Conservation (phyloP, 37 sponge, comb jelly and placozoan genomes). For the Dysidea cf. avara region DNA sequence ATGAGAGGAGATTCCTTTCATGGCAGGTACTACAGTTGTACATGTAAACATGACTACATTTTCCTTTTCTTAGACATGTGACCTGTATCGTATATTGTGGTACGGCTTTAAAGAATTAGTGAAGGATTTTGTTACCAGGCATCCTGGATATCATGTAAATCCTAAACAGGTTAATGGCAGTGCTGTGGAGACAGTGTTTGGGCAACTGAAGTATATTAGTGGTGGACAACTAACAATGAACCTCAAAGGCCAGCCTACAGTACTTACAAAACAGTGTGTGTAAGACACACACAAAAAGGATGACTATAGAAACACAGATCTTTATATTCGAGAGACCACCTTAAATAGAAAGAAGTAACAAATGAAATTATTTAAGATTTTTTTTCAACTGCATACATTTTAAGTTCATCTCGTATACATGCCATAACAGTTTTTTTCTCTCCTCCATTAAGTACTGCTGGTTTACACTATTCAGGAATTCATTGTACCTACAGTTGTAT, state of each 20-base stretch:
- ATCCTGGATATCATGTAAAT: slow-evolving; percentile 9
- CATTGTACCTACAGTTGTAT: slow-evolving; percentile 21
- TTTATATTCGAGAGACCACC: no score
- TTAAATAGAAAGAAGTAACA: no score
- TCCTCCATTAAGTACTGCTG: slow-evolving; percentile 1
- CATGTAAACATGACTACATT: neutral
- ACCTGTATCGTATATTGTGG: neutral
- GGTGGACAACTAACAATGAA: no score
- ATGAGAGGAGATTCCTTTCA: neutral
- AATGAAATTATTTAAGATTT: no score
- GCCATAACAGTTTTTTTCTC: slow-evolving; percentile 5
- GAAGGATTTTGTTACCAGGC: neutral
- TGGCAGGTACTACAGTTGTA: neutral
- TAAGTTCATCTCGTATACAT: slow-evolving; percentile 6
- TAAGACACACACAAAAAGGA: no score
- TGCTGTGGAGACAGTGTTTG: no score
- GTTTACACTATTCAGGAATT: neutral
- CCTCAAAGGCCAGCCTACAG: no score
- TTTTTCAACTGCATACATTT: slow-evolving; percentile 13
- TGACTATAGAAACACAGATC: no score
- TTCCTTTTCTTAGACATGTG: neutral
- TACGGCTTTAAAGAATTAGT: neutral
- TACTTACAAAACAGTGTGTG: no score
- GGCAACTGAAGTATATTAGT: no score
- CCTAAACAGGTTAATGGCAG: no score